Evolutionary conservation across 2,113 vertebrate species (phyloP).

Genomic region (Mellivora capensis): DNA sequence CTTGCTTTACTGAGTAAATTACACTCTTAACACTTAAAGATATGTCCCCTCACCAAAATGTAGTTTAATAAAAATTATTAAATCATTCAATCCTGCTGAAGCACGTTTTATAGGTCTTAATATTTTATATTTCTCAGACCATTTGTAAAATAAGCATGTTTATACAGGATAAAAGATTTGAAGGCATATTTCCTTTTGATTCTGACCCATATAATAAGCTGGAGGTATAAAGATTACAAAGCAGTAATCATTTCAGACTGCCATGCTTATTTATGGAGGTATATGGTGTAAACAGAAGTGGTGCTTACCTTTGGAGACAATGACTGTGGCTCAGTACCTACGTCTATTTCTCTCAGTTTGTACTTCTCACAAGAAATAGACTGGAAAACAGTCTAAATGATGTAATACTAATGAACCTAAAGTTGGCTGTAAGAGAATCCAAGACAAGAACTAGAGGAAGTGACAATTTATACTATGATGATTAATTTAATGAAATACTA

Average conservation of each 20-base stretch:
- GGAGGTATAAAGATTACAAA: neutral
- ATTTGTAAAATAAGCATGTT: slow-evolving; percentile 21
- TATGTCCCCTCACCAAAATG: neutral
- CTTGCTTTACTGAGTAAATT: slow-evolving; percentile 9
- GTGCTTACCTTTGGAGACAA: neutral
- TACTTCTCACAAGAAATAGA: neutral
- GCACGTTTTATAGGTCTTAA: neutral
- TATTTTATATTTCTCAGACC: neutral
- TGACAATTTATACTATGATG: neutral
- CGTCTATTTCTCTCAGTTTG: neutral
- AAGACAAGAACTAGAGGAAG: neutral
- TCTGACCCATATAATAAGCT: neutral
- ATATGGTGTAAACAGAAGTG: neutral
- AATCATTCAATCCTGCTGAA: neutral
- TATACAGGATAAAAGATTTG: neutral
- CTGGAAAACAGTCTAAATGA: neutral
- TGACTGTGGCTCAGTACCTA: neutral
- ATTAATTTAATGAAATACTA: neutral
- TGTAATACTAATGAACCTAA: neutral
- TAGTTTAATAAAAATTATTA: neutral
- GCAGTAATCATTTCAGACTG: neutral
- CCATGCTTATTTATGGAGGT: neutral
- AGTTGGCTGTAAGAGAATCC: neutral
- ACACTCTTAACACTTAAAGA: neutral
- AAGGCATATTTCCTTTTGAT: neutral